Evolutionary conservation across 2,888 invertebrate genomes (phyloP).

Genomic region (Agriopis marginaria): DNA sequence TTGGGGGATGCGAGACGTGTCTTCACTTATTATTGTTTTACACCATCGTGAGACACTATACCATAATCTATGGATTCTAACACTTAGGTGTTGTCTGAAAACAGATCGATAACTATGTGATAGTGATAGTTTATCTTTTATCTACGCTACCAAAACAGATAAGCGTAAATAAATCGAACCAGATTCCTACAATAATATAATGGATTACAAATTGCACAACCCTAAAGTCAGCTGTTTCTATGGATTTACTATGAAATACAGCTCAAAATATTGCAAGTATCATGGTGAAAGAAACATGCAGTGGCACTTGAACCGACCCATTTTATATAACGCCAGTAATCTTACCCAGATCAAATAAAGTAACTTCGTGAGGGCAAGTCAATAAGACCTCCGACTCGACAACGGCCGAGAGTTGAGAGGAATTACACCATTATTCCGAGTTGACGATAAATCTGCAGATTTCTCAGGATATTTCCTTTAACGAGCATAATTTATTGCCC

Average conservation of each 20-base stretch:
- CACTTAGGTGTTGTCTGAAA: not conserved
- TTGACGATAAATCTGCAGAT: conserved; percentile 34
- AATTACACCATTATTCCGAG: conserved; percentile 25
- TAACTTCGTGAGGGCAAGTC: conserved; percentile 18
- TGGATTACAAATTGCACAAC: too few relatives aligned
- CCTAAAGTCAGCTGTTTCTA: not conserved
- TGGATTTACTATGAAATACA: not conserved
- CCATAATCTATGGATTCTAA: not conserved
- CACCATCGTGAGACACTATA: not conserved
- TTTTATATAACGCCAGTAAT: not conserved
- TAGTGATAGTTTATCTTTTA: not conserved
- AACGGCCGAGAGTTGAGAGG: conserved; percentile 19
- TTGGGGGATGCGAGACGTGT: conserved; percentile 1
- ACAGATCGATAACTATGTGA: not conserved
- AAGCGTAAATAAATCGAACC: not conserved
- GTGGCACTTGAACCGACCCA: not conserved
- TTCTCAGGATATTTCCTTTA: conserved; percentile 36
- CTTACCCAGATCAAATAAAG: not conserved
- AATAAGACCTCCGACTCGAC: conserved; percentile 23
- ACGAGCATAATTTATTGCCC: conserved; percentile 39
- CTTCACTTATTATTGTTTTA: not conserved
- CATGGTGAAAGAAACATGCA: not conserved
- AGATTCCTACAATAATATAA: not conserved
- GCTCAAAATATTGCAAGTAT: not conserved
- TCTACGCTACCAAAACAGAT: not conserved